phyloP scores from a whole-genome alignment of 2,888 invertebrate genomes.

The Listrodromus nycthemerus region DNA sequence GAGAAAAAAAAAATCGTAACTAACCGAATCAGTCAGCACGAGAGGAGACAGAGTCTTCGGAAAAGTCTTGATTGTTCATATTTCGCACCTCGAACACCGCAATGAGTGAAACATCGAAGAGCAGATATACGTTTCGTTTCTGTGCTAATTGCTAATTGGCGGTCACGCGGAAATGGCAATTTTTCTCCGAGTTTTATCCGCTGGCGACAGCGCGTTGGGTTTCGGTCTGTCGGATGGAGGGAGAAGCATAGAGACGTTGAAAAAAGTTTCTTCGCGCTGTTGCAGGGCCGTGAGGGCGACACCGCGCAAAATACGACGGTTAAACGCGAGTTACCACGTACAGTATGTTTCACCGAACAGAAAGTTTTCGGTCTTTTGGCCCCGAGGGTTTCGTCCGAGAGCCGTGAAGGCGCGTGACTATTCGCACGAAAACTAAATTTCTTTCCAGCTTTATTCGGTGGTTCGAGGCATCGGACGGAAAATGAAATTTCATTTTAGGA shows the following conservation, averaged over 20 bases:
- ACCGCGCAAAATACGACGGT: slow-evolving; percentile 61
- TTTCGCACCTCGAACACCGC: slow-evolving; percentile 9
- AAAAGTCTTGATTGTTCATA: not conserved
- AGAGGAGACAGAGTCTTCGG: not conserved
- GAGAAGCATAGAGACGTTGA: slow-evolving; percentile 21
- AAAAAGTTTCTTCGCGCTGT: slow-evolving; percentile 57
- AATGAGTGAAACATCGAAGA: slow-evolving; percentile 6
- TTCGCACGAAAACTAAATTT: slow-evolving; percentile 40
- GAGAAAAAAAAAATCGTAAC: not conserved
- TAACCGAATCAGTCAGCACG: not conserved
- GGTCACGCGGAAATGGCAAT: slow-evolving; percentile 41
- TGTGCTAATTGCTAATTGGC: slow-evolving; percentile 62
- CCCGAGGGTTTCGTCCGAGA: slow-evolving; percentile 11
- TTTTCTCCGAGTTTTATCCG: slow-evolving; percentile 46
- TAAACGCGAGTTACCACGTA: slow-evolving; percentile 63
- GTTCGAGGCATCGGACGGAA: slow-evolving; percentile 14
- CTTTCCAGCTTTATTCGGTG: slow-evolving; percentile 10
- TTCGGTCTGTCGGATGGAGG: slow-evolving; percentile 32
- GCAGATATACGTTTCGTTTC: slow-evolving; percentile 47
- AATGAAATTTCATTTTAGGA: slow-evolving; percentile 44
- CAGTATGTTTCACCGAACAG: slow-evolving; percentile 56
- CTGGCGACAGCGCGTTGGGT: slow-evolving; percentile 20
- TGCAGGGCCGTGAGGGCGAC: slow-evolving; percentile 54
- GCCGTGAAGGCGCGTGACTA: slow-evolving; percentile 6
- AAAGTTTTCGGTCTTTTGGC: slow-evolving; percentile 55